phyloP scores from a whole-genome alignment of 2,797 vertebrate species.

The Coregonus sp. region DNA sequence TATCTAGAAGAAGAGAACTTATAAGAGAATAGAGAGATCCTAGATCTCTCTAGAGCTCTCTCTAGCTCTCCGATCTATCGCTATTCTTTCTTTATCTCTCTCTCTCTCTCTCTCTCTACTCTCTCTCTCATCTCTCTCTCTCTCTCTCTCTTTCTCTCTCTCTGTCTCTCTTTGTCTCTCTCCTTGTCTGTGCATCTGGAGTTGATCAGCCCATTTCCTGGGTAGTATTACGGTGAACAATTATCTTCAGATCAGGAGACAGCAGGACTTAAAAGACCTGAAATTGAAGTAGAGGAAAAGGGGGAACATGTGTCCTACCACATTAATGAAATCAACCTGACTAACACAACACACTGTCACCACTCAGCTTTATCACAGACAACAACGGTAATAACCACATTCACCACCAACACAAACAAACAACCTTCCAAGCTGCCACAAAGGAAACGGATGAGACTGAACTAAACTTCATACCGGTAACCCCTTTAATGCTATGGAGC shows the following conservation, averaged over 20 bases:
- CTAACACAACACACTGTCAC: slow-evolving; percentile 35
- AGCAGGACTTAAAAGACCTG: slow-evolving; percentile 84
- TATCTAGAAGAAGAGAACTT: too few species aligned
- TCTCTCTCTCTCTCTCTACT: too few species aligned
- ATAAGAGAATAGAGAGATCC: too few species aligned
- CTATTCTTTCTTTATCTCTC: too few species aligned
- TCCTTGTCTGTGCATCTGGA: slow-evolving; percentile 84
- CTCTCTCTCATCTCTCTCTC: slow-evolving; percentile 3
- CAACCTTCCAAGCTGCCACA: not conserved
- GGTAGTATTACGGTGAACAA: slow-evolving; percentile 86
- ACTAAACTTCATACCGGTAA: not conserved
- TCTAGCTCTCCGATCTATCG: too few species aligned
- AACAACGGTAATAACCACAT: slow-evolving; percentile 14
- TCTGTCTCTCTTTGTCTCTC: slow-evolving; percentile 35
- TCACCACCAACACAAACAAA: slow-evolving; percentile 19
- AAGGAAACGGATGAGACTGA: not conserved
- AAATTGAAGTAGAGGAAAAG: slow-evolving; percentile 81
- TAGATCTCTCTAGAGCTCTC: too few species aligned
- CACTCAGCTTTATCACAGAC: slow-evolving; percentile 17
- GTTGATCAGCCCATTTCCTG: slow-evolving; percentile 90
- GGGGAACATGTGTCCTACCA: slow-evolving; percentile 79
- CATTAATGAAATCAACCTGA: slow-evolving; percentile 82
- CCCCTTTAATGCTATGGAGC: not conserved
- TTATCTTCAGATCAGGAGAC: slow-evolving; percentile 91
- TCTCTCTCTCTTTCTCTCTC: slow-evolving; percentile 26